Percentiles rank a stretch among this genome's conserved stretches.
phyloP scores from a whole-genome alignment of 2,797 vertebrate genomes.

The Potorous gilbertii region DNA sequence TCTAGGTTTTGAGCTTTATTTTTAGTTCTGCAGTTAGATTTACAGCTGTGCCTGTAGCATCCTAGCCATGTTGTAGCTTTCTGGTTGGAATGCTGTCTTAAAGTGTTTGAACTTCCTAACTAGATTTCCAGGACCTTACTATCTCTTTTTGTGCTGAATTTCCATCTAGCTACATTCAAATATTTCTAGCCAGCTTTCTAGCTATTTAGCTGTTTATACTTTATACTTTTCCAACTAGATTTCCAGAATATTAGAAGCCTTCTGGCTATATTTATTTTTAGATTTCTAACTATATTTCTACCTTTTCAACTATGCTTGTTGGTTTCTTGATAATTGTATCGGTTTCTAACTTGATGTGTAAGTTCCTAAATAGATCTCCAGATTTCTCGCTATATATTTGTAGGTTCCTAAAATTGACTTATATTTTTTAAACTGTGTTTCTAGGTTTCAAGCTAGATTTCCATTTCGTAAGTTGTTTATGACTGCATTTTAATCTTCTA shows the following conservation, averaged over 20 bases:
- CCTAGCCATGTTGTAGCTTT: not conserved
- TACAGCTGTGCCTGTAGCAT: not conserved
- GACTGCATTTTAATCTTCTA: not conserved
- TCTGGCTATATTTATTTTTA: not conserved
- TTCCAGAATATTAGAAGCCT: not conserved
- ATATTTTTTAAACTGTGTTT: not conserved
- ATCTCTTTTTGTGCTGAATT: not conserved
- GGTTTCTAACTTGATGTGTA: not conserved
- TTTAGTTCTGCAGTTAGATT: not conserved
- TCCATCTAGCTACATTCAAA: not conserved
- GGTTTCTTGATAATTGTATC: not conserved
- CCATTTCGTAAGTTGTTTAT: not conserved
- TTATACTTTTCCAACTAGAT: not conserved
- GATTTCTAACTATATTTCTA: not conserved
- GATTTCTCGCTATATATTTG: not conserved
- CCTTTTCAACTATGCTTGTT: not conserved
- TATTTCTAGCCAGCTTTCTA: not conserved
- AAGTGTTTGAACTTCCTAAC: not conserved
- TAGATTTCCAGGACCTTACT: not conserved
- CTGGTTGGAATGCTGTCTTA: not conserved
- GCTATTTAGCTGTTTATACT: not conserved
- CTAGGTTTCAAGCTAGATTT: not conserved
- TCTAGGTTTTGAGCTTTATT: conserved; percentile 6
- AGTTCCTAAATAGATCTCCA: not conserved
- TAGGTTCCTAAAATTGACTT: not conserved